Base-by-base conservation (phyloP, 2,113 vertebrate genomes). In the Patagioenas fasciata region DNA sequence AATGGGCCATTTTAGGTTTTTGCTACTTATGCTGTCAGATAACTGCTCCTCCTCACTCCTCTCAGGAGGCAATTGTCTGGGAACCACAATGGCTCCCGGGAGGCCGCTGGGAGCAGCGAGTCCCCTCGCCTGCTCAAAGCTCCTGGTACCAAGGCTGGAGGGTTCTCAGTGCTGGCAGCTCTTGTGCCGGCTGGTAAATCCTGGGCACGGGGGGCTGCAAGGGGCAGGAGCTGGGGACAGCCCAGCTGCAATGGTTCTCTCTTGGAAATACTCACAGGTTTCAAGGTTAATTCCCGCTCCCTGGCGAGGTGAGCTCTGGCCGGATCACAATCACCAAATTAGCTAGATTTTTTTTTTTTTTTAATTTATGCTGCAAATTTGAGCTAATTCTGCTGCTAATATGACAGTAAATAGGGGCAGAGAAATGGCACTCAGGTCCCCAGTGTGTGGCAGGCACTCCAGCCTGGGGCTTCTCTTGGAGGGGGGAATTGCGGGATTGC, bases 321-420 rank as follows among this genome's bases (percentile, higher is more conserved):
- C 81, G 44, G 20, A 82, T 36, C 71, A 15, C 61, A 57, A 7
- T 28, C 80, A 72, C 62, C 0, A 14, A 50, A 32, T 80, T 51
- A 77, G 50, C 40, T 69, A 47, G 6, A 0, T 54, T 71, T 54
- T 70, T 32, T 54, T 25, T 50, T 48, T 9, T 19, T 91, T 78
- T 71, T 71, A 72, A 93, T 89, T 89, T 64, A 13, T n/a, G 69
- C 79, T 73, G 88, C 73, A 56, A 62, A 77, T 69, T 7, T 42
- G 85, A 93, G 88, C 57, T 91, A 79, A 85, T 89, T 61, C 75
- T 54, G 65, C 82, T 84, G 75, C 89, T 96, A 89, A 65, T 69
- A 32, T 44, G 86, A 71, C 64, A 75, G 47, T 36, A 57, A 89
- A 14, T 13, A 88, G 70, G 88, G 72, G n/a, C 85, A 90, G 61